These are phyloP conservation scores for Synanthedon myopaeformis DNA, from an alignment of 2,888 invertebrate genomes.

Conservation along the genomic window DNA sequence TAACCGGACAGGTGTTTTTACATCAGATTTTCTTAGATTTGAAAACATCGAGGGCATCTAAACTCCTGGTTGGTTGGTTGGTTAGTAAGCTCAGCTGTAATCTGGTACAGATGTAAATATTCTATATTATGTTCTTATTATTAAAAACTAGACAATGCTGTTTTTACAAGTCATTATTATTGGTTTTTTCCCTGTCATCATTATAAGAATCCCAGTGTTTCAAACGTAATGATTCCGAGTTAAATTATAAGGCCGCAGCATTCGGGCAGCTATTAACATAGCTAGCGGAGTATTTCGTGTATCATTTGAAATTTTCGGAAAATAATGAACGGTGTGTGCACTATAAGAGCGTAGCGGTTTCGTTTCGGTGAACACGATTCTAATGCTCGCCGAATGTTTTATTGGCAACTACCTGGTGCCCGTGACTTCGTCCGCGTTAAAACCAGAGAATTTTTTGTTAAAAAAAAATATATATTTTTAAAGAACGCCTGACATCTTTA, in stretches of 20 bases:
- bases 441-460: too few species aligned
- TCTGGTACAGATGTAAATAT: too few species aligned
- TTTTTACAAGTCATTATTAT: constrained; percentile 46
- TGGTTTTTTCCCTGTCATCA: constrained; percentile 35
- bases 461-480: too few species aligned
- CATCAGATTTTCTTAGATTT: too few species aligned
- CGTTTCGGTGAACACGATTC: constrained; percentile 8
- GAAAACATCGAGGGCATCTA: too few species aligned
- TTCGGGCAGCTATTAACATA: constrained; percentile 54
- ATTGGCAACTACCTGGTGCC: not conserved
- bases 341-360: constrained; percentile 7
- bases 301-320: constrained; percentile 38
- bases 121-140: too few species aligned
- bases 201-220: constrained; percentile 43
- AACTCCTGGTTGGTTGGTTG: too few species aligned
- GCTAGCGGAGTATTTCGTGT: constrained; percentile 40
- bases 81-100: too few species aligned
- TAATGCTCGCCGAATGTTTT: not conserved
- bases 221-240: constrained; percentile 56
- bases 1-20: too few species aligned
- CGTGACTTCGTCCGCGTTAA: not conserved
- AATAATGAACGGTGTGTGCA: constrained; percentile 1
- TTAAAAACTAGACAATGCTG: not conserved
- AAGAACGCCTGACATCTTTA: too few species aligned
- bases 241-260: constrained; percentile 54